phyloP scores from a whole-genome alignment of 2,113 vertebrate species.

The Copsychus sechellarum region DNA sequence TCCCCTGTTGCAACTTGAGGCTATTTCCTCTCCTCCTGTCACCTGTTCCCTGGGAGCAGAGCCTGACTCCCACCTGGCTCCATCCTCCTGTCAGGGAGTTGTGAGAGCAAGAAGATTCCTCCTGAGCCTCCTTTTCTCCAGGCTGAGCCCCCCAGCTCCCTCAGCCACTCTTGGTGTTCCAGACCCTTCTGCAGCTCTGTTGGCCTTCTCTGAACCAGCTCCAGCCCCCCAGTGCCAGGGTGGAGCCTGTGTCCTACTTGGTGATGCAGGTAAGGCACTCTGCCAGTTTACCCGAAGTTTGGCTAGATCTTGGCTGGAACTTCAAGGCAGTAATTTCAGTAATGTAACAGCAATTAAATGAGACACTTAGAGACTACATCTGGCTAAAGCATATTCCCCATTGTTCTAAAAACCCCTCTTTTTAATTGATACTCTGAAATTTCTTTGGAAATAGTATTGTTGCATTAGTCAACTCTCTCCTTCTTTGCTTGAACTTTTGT shows the following conservation, averaged over 20 bases:
- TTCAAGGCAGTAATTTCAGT: constrained; percentile 1
- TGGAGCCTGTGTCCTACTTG: neutral
- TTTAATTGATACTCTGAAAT: neutral
- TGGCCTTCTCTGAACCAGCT: neutral
- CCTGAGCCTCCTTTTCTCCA: neutral
- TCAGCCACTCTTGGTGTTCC: neutral
- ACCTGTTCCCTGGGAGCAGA: neutral
- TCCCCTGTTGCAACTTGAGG: neutral
- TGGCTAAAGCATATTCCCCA: neutral
- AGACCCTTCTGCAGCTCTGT: neutral
- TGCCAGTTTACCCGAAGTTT: neutral
- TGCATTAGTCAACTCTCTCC: neutral
- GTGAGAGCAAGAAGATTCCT: neutral
- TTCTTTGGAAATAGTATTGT: neutral
- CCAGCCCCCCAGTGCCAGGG: neutral
- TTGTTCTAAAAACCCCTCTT: neutral
- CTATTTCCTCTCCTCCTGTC: neutral
- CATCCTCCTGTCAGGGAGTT: neutral
- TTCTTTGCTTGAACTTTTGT: neutral
- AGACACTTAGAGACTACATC: neutral
- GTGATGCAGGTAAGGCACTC: neutral
- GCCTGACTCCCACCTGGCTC: accelerated
- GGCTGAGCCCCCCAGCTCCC: neutral
- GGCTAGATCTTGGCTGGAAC: neutral
- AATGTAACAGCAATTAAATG: neutral